phyloP scores from a whole-genome alignment of 2,888 invertebrate genomes.

The Cryptus armator region DNA sequence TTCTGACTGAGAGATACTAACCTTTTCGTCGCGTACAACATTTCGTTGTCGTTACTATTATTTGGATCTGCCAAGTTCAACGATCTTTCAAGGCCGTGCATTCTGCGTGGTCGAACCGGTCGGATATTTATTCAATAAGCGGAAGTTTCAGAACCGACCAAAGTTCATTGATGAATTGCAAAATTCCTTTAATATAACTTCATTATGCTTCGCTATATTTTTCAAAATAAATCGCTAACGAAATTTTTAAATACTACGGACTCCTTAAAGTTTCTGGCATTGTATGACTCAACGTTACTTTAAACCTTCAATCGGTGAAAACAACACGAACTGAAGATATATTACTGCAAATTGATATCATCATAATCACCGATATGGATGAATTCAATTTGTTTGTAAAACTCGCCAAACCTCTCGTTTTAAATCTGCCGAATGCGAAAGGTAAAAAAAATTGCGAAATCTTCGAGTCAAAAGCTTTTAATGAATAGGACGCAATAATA shows the following conservation, averaged over 20 bases:
- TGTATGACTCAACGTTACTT: too few relatives aligned
- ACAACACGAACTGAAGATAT: not conserved
- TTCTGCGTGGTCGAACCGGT: not conserved
- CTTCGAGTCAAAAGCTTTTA: not conserved
- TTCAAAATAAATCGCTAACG: too few relatives aligned
- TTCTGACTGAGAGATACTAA: not conserved
- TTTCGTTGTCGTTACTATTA: not conserved
- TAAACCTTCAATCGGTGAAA: not conserved
- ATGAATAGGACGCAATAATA: not conserved
- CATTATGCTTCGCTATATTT: not conserved
- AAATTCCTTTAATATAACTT: not conserved
- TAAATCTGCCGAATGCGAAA: conserved; percentile 83
- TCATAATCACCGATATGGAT: conserved; percentile 65
- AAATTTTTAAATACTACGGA: not conserved
- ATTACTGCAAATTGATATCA: not conserved
- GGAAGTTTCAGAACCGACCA: not conserved
- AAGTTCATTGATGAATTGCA: not conserved
- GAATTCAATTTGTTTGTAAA: conserved; percentile 84
- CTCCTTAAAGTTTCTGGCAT: not conserved
- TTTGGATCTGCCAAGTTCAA: not conserved
- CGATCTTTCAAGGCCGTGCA: not conserved
- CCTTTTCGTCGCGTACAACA: not conserved
- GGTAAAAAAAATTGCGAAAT: conserved; percentile 77
- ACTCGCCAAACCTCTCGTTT: conserved; percentile 84
- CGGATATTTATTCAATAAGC: not conserved